A percentile compares a stretch with the other conserved stretches of the same genome.
Conservation (phyloP, 2,888 invertebrate genomes). For the Microctonus aethiopoides region DNA sequence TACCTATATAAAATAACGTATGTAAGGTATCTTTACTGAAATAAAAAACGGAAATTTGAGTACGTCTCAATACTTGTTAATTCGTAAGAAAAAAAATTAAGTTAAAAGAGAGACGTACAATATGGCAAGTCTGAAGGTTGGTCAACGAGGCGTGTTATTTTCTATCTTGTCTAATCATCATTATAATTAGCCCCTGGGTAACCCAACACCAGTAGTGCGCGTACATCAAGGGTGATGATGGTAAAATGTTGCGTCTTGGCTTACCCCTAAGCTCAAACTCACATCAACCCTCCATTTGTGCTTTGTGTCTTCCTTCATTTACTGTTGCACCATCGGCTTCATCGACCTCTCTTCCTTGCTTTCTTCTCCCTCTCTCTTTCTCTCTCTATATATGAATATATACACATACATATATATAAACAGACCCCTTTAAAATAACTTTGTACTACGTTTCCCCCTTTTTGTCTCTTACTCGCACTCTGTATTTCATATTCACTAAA, state of each 20-base stretch:
- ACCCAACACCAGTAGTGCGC: constrained; percentile 52
- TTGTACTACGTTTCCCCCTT: neutral
- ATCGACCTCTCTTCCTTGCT: constrained; percentile 2
- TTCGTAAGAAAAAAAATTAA: neutral
- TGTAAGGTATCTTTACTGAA: neutral
- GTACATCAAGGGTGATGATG: constrained; percentile 30
- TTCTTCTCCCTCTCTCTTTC: neutral
- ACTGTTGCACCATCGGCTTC: constrained; percentile 33
- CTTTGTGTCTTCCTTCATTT: constrained; percentile 50
- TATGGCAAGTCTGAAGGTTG: neutral
- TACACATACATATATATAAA: neutral
- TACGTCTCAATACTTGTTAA: neutral
- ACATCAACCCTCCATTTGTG: constrained; percentile 34
- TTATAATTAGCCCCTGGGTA: constrained; percentile 62
- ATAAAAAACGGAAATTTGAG: neutral
- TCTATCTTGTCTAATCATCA: constrained; percentile 53
- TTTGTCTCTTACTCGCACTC: neutral
- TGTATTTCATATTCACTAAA: neutral
- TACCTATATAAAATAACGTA: too few relatives aligned
- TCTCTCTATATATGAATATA: neutral
- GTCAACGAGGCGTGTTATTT: constrained; percentile 31
- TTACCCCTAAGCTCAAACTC: constrained; percentile 28
- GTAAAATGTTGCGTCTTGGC: constrained; percentile 37
- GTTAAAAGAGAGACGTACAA: neutral
- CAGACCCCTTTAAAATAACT: neutral